Evolutionary conservation across 2,888 invertebrate species (phyloP).

Genomic region (Mellilla xanthometata): DNA sequence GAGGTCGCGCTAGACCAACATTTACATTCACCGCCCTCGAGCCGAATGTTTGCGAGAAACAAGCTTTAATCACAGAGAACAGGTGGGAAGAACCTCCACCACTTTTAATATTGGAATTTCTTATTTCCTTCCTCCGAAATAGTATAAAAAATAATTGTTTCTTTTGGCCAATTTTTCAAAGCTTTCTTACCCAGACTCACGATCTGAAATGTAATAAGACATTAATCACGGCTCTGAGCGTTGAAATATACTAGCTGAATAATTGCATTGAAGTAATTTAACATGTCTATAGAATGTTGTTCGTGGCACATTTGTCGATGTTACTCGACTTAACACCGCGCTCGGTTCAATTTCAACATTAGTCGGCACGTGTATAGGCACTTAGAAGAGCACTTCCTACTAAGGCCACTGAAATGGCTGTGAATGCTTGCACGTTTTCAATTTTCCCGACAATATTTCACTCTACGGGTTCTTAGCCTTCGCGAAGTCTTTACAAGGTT

Average conservation of each 20-base stretch:
- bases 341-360: constrained; percentile 22
- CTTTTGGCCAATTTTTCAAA: constrained; percentile 33
- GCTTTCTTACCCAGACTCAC: constrained; percentile 29
- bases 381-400: constrained; percentile 11
- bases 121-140: constrained; percentile 51
- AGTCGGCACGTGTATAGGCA: constrained; percentile 16
- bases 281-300: no score
- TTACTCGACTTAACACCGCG: constrained; percentile 1
- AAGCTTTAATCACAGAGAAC: constrained; percentile 77
- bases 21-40: constrained; percentile 66
- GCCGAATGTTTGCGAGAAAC: constrained; percentile 59
- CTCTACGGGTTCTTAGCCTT: constrained; percentile 53
- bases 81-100: constrained; percentile 62
- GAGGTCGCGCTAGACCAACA: constrained; percentile 66
- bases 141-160: constrained; percentile 44
- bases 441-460: constrained; percentile 73
- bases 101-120: constrained; percentile 75
- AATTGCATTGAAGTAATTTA: not conserved
- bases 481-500: constrained; percentile 46
- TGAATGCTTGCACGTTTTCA: constrained; percentile 73
- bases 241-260: not conserved
- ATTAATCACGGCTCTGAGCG: constrained; percentile 27
- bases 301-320: not conserved
- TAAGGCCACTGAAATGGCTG: constrained; percentile 41
- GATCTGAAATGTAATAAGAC: constrained; percentile 29